Evolutionary conservation across 2,797 vertebrate species (phyloP).

Genomic region (Rhinella marina): DNA sequence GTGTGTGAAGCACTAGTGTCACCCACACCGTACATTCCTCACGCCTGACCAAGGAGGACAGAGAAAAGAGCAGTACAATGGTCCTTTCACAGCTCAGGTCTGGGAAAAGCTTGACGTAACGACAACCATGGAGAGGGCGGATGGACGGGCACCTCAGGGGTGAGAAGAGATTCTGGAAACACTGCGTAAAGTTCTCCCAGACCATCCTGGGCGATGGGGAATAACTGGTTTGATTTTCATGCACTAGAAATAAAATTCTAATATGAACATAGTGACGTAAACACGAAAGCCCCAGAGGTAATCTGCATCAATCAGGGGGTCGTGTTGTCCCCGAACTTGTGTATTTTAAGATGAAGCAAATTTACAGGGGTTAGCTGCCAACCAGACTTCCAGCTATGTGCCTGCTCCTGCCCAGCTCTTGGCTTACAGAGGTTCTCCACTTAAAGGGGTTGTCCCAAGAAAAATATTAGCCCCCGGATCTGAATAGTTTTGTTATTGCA

Average conservation of each 20-base stretch:
- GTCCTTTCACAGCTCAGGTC: slow-evolving; percentile 68
- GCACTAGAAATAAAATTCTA: neutral
- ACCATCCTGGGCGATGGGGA: neutral
- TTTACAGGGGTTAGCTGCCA: neutral
- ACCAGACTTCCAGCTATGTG: too few species aligned
- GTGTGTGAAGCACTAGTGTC: too few species aligned
- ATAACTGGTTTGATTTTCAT: neutral
- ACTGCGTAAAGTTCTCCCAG: too few species aligned
- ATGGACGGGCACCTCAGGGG: neutral
- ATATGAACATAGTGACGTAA: neutral
- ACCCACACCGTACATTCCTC: neutral
- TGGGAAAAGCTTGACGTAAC: neutral
- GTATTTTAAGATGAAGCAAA: neutral
- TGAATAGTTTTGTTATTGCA: too few species aligned
- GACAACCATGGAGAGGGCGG: too few species aligned
- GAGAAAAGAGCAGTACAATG: slow-evolving; percentile 70
- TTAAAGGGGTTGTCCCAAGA: too few species aligned
- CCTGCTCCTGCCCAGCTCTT: too few species aligned
- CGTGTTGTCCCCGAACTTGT: neutral
- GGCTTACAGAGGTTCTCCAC: too few species aligned
- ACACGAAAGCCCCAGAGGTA: neutral
- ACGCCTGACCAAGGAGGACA: slow-evolving; percentile 14
- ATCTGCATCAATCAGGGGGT: neutral
- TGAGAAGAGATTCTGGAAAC: neutral
- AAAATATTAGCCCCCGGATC: too few species aligned